These are phyloP conservation scores for Sericinus montela DNA, from an alignment of 2,888 invertebrate genomes.

Conservation along the genomic window DNA sequence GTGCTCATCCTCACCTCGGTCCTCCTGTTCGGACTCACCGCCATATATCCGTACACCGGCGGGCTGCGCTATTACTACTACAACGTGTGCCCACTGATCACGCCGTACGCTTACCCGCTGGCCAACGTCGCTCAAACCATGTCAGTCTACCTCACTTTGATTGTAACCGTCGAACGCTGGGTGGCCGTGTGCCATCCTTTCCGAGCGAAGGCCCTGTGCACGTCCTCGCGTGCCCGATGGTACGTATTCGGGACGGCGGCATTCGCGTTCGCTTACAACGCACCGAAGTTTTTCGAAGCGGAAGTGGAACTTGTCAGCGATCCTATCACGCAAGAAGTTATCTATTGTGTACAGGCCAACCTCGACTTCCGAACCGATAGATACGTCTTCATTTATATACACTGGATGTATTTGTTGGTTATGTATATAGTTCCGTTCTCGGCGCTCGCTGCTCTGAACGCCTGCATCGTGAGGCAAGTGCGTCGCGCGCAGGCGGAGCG, in stretches of 20 bases:
- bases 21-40: constrained; percentile 91
- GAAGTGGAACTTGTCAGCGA: constrained; percentile 60
- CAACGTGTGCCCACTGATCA: constrained; percentile 88
- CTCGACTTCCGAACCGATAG: constrained; percentile 82
- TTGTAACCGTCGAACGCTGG: constrained; percentile 95
- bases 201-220: constrained; percentile 92
- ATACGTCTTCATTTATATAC: constrained; percentile 93
- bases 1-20: constrained; percentile 92
- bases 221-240: constrained; percentile 89
- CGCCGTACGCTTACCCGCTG: constrained; percentile 89
- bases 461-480: constrained; percentile 94
- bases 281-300: constrained; percentile 89
- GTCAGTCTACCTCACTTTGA: constrained; percentile 94
- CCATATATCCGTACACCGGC: constrained; percentile 90
- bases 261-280: constrained; percentile 91
- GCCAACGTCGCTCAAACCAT: constrained; percentile 95
- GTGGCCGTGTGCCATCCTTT: constrained; percentile 96
- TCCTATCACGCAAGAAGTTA: constrained; percentile 73
- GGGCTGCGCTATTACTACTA: constrained; percentile 87
- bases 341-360: constrained; percentile 86
- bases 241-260: constrained; percentile 90
- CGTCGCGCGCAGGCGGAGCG: constrained; percentile 93
- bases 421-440: constrained; percentile 96
- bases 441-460: constrained; percentile 92
- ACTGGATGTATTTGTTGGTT: constrained; percentile 96